Base-by-base conservation (phyloP, 2,797 vertebrate genomes). In the Malurus leucopterus region DNA sequence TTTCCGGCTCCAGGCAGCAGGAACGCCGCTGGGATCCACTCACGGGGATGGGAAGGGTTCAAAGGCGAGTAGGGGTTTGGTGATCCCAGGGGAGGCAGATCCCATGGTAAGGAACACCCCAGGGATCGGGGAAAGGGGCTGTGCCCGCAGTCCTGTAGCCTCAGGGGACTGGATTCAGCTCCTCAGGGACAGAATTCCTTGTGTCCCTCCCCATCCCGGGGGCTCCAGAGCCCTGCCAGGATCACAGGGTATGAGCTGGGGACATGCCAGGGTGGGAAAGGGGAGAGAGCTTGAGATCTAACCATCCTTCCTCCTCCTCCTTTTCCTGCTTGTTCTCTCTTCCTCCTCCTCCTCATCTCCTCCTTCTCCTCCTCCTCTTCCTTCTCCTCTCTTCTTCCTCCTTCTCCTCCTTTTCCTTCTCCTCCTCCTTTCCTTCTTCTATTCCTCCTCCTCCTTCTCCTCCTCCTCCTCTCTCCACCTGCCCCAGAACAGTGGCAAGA, bases 191-290 rank as follows among this genome's bases (percentile, higher is more conserved):
- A 80, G 20, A 79, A 65, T 67, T 68, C 24, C 30, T 23, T 1
- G 0, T 5, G 15, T 10, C 34, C 9, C 0, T 27, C 11, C 36
- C 40, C 14, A 44, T 0, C 6, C 26, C 0, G 0, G 38, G 27
- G 17, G 30, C 22, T 69, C 55, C 16, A 12, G 40, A 69, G 26
- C 34, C 29, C 43, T 64, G 41, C 43, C 49, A 64, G 62, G 24
- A 27, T 73, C 65, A 69, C 26, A n/a, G 36, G 36, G 41, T 24
- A 32, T 59, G 58, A 58, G 40, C 49, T 20, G 24, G 34, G 36
- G 24, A 65, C 44, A 23, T n/a, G 58, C 30, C 49, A 38, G 38
- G 8, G 30, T 8, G 2, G 11, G 3, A 47, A 38, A 4, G 32
- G 27, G 34, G n/a, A 40, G 15, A 78, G 18, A 64, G 15, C 7